These are phyloP conservation scores for Catharus fuscescens DNA, from an alignment of 2,113 vertebrate species.

Conservation along the genomic window DNA sequence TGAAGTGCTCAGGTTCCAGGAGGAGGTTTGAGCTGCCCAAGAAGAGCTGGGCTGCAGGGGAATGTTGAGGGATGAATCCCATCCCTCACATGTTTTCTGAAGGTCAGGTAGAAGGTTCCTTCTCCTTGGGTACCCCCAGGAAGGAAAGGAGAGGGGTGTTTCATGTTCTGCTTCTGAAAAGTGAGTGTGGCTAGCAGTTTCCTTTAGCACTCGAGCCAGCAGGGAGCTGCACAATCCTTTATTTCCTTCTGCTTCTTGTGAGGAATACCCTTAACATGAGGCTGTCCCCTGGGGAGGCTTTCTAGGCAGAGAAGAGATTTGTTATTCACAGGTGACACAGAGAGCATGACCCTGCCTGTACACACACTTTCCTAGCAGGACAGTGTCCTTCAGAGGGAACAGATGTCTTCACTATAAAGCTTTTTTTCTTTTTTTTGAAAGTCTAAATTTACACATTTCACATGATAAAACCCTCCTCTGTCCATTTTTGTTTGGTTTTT, in stretches of 20 bases:
- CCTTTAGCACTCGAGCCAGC: background rate
- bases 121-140: background rate
- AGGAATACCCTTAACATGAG: background rate
- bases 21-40: background rate
- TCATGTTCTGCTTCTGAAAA: background rate
- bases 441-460: background rate
- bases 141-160: background rate
- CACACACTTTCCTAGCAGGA: background rate
- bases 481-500: background rate
- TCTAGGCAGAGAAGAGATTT: background rate
- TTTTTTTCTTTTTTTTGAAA: background rate
- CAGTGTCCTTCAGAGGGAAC: background rate
- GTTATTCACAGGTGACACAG: background rate
- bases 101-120: rapidly evolving
- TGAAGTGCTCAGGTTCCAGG: background rate
- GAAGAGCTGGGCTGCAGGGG: background rate
- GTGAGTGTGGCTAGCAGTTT: background rate
- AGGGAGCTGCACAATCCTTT: background rate
- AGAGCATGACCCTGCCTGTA: background rate
- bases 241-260: background rate
- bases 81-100: background rate
- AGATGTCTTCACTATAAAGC: background rate
- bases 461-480: background rate
- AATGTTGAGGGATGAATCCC: background rate
- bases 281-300: background rate